A percentile compares a stretch with the other conserved stretches of the same genome.
Conservation (phyloP, 1,140 invertebrate genomes). For the Ostrea edulis region DNA sequence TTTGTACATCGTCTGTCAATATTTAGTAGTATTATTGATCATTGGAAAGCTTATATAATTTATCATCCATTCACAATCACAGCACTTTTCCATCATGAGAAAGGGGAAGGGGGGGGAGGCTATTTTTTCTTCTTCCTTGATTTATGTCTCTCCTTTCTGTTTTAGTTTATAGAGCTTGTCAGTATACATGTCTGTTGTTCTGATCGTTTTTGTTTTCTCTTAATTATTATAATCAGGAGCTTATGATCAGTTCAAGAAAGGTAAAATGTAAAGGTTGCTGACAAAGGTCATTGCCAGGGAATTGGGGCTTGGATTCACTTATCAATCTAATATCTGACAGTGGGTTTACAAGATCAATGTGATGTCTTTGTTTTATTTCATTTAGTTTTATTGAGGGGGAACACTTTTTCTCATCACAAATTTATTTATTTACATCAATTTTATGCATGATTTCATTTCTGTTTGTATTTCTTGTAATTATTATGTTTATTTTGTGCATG, state of each 20-base stretch:
- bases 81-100: neutral
- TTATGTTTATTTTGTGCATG: neutral
- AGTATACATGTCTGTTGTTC: slow-evolving; percentile 1
- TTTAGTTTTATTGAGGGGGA: no score
- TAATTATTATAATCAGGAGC: slow-evolving; percentile 28
- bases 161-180: neutral
- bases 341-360: no score
- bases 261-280: neutral
- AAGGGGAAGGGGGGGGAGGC: neutral
- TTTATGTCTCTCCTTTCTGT: slow-evolving; percentile 21
- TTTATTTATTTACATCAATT: neutral
- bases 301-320: neutral
- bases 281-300: neutral
- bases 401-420: neutral
- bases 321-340: neutral
- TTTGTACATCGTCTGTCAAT: slow-evolving; percentile 13
- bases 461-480: neutral
- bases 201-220: neutral
- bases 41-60: slow-evolving; percentile 11
- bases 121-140: neutral
- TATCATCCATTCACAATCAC: neutral
- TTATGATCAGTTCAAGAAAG: slow-evolving; percentile 30
- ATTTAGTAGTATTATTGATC: slow-evolving; percentile 12
- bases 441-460: slow-evolving; percentile 15
- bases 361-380: no score